Evolutionary conservation across 2,888 invertebrate species (phyloP), one percentile per base, ranked within the genome.

Genomic region (Aphidoletes aphidimyza): DNA sequence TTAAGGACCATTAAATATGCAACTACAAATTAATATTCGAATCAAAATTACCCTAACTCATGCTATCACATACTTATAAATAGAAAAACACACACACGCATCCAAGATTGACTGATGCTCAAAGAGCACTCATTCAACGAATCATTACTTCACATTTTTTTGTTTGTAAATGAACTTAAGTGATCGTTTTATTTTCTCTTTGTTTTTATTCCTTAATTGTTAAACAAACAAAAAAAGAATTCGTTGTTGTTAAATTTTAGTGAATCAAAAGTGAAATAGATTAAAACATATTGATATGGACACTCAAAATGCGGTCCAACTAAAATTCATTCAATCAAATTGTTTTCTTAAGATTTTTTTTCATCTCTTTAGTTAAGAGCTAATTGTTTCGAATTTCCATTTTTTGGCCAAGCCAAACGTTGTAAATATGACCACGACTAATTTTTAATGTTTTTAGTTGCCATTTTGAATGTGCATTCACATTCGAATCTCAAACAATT

Each of bases 171-270:
- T 14, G 3, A 8, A n/a, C n/a, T 69, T 69, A 69, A 30, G 30
- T 69, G 69, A 69, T 69, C 69, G 69, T 69, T 69, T 69, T n/a
- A n/a, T n/a, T n/a, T 54, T 69, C 34, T 14, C 14, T 69, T 69
- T 2, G 22, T 69, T 69, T 69, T 69, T 30, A 30, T 69, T 30
- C 30, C 30, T 69, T 30, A 69, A 26, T 69, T 69, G 69, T 69
- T 69, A 69, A 69, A 69, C 30, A 30, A 69, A n/a, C n/a, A n/a
- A n/a, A n/a, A n/a, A n/a, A n/a, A n/a, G n/a, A 17, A 69, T 69
- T 69, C 69, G 34, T 69, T 69, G 69, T 69, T 69, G 17, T 14
- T 69, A 69, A 30, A 30, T 69, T 69, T 69, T 26, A 69, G 34
- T 30, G 22, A 54, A 54, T 22, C n/a, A 22, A 2, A 47, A 47